Evolutionary conservation across 2,113 vertebrate species (phyloP).

Genomic region (Polypterus senegalus): DNA sequence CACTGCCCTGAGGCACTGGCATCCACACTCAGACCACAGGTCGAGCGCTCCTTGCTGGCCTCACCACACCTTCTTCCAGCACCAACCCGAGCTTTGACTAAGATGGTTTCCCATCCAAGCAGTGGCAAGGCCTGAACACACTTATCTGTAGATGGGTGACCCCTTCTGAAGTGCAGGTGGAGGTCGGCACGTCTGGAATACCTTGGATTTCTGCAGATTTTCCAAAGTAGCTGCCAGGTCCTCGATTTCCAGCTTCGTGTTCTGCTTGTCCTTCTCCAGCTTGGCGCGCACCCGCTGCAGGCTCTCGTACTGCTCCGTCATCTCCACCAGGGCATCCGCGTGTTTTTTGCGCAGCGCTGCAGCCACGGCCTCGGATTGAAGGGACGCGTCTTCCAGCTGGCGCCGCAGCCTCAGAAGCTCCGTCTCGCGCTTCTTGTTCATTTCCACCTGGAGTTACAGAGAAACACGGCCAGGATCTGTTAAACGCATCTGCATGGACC

Average conservation of each 20-base stretch:
- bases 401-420: constrained; percentile 53
- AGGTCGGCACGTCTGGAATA: constrained; percentile 6
- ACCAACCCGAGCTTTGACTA: too few species aligned
- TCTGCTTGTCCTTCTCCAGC: constrained; percentile 64
- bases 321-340: constrained; percentile 39
- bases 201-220: constrained; percentile 56
- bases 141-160: too few species aligned
- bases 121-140: too few species aligned
- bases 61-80: too few species aligned
- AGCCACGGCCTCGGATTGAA: constrained; percentile 45
- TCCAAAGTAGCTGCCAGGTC: constrained; percentile 45
- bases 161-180: neutral
- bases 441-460: constrained; percentile 40
- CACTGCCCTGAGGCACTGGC: too few species aligned
- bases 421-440: constrained; percentile 58
- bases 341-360: constrained; percentile 46
- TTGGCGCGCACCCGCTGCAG: constrained; percentile 53
- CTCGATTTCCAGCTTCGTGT: constrained; percentile 53
- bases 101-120: too few species aligned
- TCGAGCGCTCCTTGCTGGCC: too few species aligned
- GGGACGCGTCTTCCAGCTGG: constrained; percentile 52
- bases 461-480: neutral
- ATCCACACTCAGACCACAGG: too few species aligned
- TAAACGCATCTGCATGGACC: too few species aligned
- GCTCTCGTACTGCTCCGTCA: constrained; percentile 52